These are phyloP conservation scores for Microtus ochrogaster DNA, from an alignment of 2,113 vertebrate species.

Conservation along the genomic window DNA sequence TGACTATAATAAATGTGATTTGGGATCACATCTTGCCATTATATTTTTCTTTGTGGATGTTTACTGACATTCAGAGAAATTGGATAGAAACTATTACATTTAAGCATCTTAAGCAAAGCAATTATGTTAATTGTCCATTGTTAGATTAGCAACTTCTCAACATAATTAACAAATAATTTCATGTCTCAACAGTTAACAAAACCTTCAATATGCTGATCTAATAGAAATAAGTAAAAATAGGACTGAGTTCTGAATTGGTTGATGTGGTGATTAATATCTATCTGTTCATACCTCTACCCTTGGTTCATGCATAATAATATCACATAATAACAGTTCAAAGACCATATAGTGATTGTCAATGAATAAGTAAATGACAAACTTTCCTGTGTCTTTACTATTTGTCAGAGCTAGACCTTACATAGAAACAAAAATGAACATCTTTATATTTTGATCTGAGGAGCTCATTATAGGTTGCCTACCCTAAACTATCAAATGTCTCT, in stretches of 20 bases:
- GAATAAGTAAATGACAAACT: not conserved
- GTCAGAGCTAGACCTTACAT: not conserved
- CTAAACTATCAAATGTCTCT: not conserved
- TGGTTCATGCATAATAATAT: not conserved
- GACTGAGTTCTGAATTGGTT: not conserved
- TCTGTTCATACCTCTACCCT: not conserved
- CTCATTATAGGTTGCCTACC: not conserved
- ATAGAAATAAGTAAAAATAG: not conserved
- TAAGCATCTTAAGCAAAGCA: not conserved
- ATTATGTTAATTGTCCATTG: not conserved
- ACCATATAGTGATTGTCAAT: not conserved
- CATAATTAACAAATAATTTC: not conserved
- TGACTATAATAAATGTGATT: not conserved
- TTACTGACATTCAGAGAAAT: conserved; percentile 5
- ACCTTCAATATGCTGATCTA: not conserved
- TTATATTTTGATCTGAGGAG: not conserved
- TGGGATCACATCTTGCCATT: not conserved
- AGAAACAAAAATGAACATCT: not conserved
- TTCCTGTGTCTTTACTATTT: not conserved
- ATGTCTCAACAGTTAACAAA: not conserved
- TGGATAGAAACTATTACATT: not conserved
- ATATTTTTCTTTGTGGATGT: not conserved
- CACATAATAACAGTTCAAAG: not conserved
- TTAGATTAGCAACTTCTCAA: conserved; percentile 3
- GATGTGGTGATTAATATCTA: not conserved